Conservation (phyloP, 2,888 invertebrate genomes). For the Drosophila paracracens region DNA sequence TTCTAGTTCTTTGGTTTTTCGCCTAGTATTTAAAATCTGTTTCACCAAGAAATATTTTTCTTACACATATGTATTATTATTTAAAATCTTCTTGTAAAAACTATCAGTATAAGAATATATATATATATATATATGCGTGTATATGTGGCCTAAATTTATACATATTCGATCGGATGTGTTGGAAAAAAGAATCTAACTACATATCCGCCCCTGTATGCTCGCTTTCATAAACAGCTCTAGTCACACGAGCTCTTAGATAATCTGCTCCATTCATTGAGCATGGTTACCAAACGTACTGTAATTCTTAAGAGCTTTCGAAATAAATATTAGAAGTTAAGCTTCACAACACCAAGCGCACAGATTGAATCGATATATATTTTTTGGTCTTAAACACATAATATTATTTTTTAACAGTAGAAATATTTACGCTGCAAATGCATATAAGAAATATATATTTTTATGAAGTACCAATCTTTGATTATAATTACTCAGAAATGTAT, state of each 20-base stretch:
- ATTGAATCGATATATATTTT: not conserved
- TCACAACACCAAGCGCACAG: not conserved
- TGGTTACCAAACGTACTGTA: not conserved
- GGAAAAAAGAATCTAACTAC: not conserved
- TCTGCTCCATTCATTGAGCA: not conserved
- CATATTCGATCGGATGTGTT: too few relatives aligned
- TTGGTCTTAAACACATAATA: not conserved
- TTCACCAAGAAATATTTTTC: too few relatives aligned
- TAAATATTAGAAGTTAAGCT: not conserved
- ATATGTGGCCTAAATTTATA: too few relatives aligned
- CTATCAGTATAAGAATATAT: too few relatives aligned
- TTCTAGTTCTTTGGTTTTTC: not conserved
- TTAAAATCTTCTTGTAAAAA: not conserved
- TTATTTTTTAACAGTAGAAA: not conserved
- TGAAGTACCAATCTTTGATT: not conserved
- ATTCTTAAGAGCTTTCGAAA: not conserved
- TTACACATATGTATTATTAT: not conserved
- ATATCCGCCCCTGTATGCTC: not conserved
- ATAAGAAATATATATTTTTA: not conserved
- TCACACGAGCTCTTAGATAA: not conserved
- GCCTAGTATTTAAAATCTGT: too few relatives aligned
- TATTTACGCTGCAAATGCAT: not conserved
- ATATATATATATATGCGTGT: too few relatives aligned
- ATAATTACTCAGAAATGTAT: constrained; percentile 19
- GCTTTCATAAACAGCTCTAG: not conserved